Percentiles rank a stretch among this genome's conserved stretches.
Conservation (phyloP, 2,888 invertebrate species). For the Phalera bucephala region DNA sequence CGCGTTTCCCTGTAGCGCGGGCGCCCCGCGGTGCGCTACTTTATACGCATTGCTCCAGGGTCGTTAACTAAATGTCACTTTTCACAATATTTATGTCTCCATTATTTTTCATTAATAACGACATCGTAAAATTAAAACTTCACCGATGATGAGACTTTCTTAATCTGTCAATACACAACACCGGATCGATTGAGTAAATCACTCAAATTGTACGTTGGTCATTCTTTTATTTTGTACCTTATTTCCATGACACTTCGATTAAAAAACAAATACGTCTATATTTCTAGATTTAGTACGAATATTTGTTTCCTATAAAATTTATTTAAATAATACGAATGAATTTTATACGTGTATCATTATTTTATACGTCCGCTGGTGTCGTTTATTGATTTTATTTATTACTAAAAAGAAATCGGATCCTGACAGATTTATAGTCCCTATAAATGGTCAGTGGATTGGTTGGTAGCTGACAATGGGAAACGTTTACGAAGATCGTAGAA, state of each 20-base stretch:
- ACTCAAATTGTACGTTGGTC: neutral
- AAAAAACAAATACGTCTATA: no score
- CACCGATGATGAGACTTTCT: slow-evolving; percentile 42
- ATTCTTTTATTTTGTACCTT: no score
- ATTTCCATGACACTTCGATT: no score
- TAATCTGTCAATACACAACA: slow-evolving; percentile 16
- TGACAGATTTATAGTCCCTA: neutral
- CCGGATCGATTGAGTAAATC: slow-evolving; percentile 1
- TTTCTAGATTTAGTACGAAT: no score
- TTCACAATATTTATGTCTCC: slow-evolving; percentile 78
- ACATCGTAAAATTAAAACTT: slow-evolving; percentile 63
- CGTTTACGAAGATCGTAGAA: slow-evolving; percentile 14
- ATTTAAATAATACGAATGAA: no score
- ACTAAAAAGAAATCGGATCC: neutral
- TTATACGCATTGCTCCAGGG: slow-evolving; percentile 64
- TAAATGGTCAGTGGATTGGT: slow-evolving; percentile 14
- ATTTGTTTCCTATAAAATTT: no score
- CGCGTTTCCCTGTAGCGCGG: slow-evolving; percentile 54
- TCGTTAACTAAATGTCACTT: slow-evolving; percentile 78
- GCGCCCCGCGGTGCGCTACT: slow-evolving; percentile 71
- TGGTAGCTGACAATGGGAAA: slow-evolving; percentile 27
- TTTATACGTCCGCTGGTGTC: no score
- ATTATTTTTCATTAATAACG: slow-evolving; percentile 72
- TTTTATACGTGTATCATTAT: no score
- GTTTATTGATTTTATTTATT: no score